These are phyloP conservation scores for Clistopyga incitator DNA, from an alignment of 2,888 invertebrate species.

Conservation along the genomic window DNA sequence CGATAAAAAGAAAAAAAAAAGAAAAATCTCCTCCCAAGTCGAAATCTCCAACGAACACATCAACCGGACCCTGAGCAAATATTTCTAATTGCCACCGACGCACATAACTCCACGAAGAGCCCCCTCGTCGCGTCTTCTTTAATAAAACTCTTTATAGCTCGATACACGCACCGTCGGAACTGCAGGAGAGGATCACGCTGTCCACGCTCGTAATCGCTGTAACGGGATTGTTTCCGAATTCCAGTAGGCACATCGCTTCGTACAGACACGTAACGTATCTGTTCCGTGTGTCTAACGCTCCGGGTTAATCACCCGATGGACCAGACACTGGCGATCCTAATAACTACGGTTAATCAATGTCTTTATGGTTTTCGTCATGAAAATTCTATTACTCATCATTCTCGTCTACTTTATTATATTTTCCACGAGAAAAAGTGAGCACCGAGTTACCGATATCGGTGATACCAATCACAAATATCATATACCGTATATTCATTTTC, in stretches of 20 bases:
- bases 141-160: conserved; percentile 80
- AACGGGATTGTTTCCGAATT: conserved; percentile 58
- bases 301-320: conserved; percentile 12
- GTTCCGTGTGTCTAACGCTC: conserved; percentile 35
- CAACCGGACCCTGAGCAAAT: conserved; percentile 77
- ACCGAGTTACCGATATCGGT: no score
- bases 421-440: no score
- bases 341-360: conserved; percentile 54
- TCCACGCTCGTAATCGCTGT: conserved; percentile 63
- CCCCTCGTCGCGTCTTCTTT: conserved; percentile 61
- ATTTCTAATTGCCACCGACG: conserved; percentile 78
- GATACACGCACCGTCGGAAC: conserved; percentile 51
- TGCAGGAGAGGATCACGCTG: conserved; percentile 49
- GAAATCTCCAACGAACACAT: conserved; percentile 76
- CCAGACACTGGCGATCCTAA: neutral
- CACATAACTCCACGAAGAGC: conserved; percentile 33
- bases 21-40: conserved; percentile 56
- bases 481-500: no score
- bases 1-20: no score
- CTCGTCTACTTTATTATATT: neutral
- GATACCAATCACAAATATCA: no score
- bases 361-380: conserved; percentile 46
- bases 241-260: conserved; percentile 25
- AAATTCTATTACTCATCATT: conserved; percentile 47
- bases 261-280: neutral